These are phyloP conservation scores for Margaritifera margaritifera DNA, from an alignment of 2,888 invertebrate genomes.

Conservation along the genomic window DNA sequence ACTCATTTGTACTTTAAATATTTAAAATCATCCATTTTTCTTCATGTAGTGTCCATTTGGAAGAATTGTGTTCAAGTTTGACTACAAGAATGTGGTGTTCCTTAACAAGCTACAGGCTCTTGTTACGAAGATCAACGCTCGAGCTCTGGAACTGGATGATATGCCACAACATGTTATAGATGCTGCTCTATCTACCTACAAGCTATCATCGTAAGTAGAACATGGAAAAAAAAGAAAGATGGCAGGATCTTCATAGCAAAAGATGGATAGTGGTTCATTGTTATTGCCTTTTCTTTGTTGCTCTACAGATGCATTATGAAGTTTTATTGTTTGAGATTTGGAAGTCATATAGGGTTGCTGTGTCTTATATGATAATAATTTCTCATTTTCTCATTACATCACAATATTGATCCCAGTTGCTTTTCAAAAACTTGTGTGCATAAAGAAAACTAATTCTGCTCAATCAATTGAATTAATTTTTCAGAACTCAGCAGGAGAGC, in stretches of 20 bases:
- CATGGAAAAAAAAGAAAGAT: no score
- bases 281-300: no score
- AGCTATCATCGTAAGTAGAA: conserved; percentile 66
- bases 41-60: conserved; percentile 69
- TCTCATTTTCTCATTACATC: no score
- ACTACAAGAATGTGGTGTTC: conserved; percentile 60
- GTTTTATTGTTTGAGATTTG: no score
- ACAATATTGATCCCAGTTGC: not conserved
- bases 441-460: not conserved
- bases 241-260: no score
- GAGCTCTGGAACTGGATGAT: conserved; percentile 63
- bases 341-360: no score
- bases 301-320: no score
- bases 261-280: no score
- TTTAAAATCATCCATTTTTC: conserved; percentile 1
- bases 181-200: conserved; percentile 71
- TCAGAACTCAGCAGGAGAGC: conserved; percentile 67
- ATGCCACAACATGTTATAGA: conserved; percentile 68
- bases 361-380: no score
- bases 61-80: conserved; percentile 67
- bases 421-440: not conserved
- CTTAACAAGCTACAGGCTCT: conserved; percentile 59
- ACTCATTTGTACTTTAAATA: not conserved
- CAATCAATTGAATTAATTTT: conserved; percentile 5
- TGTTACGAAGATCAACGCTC: conserved; percentile 65